Conservation (phyloP, 2,113 vertebrate genomes). For the Raja brachyura region DNA sequence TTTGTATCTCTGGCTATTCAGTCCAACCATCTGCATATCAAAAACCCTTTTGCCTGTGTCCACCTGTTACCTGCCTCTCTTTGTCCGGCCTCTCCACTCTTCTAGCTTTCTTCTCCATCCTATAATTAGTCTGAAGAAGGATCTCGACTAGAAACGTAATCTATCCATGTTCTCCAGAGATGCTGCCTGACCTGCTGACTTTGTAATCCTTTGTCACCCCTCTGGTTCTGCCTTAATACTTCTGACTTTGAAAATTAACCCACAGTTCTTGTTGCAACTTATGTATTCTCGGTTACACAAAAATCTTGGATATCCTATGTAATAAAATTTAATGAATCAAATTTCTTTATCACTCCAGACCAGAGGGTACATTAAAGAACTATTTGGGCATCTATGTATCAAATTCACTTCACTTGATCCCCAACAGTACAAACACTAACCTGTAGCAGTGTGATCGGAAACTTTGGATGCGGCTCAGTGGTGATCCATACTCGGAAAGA, state of each 20-base stretch:
- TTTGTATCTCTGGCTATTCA: too few species aligned
- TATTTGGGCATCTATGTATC: too few species aligned
- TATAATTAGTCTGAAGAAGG: too few species aligned
- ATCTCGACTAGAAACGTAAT: too few species aligned
- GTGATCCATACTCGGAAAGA: conserved; percentile 64
- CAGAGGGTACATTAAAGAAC: not conserved
- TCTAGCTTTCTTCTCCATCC: too few species aligned
- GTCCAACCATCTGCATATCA: too few species aligned
- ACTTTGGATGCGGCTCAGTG: conserved; percentile 60
- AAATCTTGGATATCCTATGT: not conserved
- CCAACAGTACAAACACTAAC: conserved; percentile 46
- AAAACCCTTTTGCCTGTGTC: too few species aligned
- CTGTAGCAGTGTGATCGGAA: conserved; percentile 63
- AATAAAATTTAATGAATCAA: not conserved
- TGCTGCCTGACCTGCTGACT: too few species aligned
- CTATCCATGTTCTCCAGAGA: too few species aligned
- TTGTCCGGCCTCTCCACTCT: too few species aligned
- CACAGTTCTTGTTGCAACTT: not conserved
- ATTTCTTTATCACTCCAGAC: not conserved
- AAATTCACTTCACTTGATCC: not conserved
- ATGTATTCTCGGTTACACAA: not conserved
- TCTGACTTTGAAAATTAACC: not conserved
- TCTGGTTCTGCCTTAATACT: not conserved
- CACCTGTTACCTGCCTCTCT: too few species aligned
- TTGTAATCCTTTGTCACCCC: too few species aligned